Evolutionary conservation across 1,140 invertebrate genomes (phyloP), one percentile per base, ranked within the genome.

Genomic region (Platyura marginata): DNA sequence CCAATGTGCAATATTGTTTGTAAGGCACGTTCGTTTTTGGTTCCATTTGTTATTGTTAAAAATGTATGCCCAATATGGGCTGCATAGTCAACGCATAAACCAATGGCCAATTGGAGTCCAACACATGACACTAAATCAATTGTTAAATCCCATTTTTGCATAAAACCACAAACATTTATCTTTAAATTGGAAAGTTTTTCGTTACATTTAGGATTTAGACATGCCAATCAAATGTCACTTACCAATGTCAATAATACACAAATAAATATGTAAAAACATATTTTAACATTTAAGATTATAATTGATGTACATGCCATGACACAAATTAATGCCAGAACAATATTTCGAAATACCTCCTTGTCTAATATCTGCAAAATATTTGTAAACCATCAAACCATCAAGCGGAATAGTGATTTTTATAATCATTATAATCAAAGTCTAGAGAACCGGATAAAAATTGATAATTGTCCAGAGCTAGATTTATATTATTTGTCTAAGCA

Each of bases 11-110:
- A 72, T 1, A 92, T 67, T 0, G 86, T 79, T 37, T 72, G 67
- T 16, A 77, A 61, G 0, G 75, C 70, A 48, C 84, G 63, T 19
- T 75, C 68, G 13, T 67, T 55, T 39, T 75, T 68, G 46, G 68
- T 61, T 18, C 72, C 73, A 40, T 59, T 62, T 35, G 46, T 46
- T 38, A 57, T 59, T 4, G 61, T 69, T 45, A 87, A 67, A 57
- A 87, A 89, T 3, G 77, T 79, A 49, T 87, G 81, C n/a, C 81
- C 84, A 8, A 91, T 77, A 56, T 92, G 86, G 5, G 85, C 83
- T 0, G 85, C 83, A 48, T 90, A 87, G 65, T 92, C 86, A 1
- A 91, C 83, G 51, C 84, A 85, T 23, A 92, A 66, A 29, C 87
- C 86, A 49, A 89, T 80, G 13, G 79, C 81, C 41, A 92, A 64